A percentile compares a stretch with the other conserved stretches of the same genome.
phyloP scores from a whole-genome alignment of 2,797 vertebrate species.

The Erpetoichthys calabaricus region DNA sequence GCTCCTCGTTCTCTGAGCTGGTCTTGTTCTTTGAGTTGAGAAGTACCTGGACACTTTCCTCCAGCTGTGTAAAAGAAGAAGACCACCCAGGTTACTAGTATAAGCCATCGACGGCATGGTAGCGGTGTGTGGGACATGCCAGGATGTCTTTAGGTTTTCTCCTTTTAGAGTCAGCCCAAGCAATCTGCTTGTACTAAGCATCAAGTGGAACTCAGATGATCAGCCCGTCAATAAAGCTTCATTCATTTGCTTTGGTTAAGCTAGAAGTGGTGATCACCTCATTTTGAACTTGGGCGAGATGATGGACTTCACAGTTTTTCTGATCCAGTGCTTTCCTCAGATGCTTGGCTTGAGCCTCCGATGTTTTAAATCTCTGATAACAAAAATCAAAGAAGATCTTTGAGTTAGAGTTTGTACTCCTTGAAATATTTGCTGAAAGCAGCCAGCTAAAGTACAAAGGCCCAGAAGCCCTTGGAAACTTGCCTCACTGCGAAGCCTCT shows the following conservation, averaged over 20 bases:
- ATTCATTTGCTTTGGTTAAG: no score
- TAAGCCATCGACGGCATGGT: no score
- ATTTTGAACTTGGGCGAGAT: constrained; percentile 24
- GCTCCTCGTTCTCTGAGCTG: constrained; percentile 28
- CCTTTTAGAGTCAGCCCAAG: no score
- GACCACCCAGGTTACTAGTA: not conserved
- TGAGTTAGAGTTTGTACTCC: not conserved
- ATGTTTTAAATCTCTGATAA: constrained; percentile 31
- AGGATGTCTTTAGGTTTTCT: no score
- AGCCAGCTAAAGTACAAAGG: not conserved
- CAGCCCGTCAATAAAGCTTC: no score
- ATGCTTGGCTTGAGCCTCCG: constrained; percentile 23
- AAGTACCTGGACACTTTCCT: constrained; percentile 33
- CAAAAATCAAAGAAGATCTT: not conserved
- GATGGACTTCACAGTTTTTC: constrained; percentile 38
- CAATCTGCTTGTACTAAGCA: no score
- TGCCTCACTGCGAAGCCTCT: constrained; percentile 38
- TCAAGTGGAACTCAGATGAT: no score
- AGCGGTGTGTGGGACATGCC: no score
- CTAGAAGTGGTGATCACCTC: constrained; percentile 32
- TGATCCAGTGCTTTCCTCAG: constrained; percentile 32
- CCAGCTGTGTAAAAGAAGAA: constrained; percentile 32
- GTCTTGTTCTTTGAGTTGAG: constrained; percentile 20
- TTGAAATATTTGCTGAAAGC: not conserved
- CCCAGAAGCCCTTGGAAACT: not conserved